phyloP scores from a whole-genome alignment of 2,888 invertebrate species.

The Exephanes ischioxanthus region DNA sequence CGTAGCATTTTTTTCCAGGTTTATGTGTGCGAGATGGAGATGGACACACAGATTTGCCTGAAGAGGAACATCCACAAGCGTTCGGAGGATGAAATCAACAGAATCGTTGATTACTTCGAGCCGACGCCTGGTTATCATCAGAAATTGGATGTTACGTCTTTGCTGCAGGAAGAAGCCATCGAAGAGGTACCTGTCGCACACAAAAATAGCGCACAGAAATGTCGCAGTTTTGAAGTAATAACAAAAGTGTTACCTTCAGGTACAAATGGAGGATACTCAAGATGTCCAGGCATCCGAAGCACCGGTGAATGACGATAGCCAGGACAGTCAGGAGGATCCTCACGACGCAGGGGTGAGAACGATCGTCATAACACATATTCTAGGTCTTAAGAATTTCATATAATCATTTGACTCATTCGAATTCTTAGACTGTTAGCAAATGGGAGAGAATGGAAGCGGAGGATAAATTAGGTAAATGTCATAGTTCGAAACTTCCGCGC shows the following conservation, averaged over 20 bases:
- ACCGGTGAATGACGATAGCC: slow-evolving; percentile 80
- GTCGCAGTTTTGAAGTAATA: not conserved
- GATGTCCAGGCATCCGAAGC: slow-evolving; percentile 63
- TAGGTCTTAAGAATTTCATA: slow-evolving; percentile 41
- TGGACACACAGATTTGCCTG: slow-evolving; percentile 91
- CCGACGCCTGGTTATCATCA: slow-evolving; percentile 93
- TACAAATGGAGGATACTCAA: slow-evolving; percentile 81
- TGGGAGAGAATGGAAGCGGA: slow-evolving; percentile 84
- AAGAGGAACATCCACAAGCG: slow-evolving; percentile 95
- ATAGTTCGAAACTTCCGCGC: not conserved
- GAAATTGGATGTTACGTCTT: slow-evolving; percentile 92
- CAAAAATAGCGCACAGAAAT: not conserved
- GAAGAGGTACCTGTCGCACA: slow-evolving; percentile 88
- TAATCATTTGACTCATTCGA: slow-evolving; percentile 32
- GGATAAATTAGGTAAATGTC: slow-evolving; percentile 81
- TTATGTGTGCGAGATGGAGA: slow-evolving; percentile 95
- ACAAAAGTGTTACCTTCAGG: slow-evolving; percentile 73
- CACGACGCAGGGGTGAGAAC: slow-evolving; percentile 74
- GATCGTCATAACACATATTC: slow-evolving; percentile 69
- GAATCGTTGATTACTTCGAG: slow-evolving; percentile 90
- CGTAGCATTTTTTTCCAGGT: slow-evolving; percentile 87
- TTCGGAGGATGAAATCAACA: slow-evolving; percentile 91
- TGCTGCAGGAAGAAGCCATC: slow-evolving; percentile 94
- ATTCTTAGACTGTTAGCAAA: slow-evolving; percentile 81
- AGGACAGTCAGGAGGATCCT: slow-evolving; percentile 82